phyloP scores from a whole-genome alignment of 2,113 vertebrate species.

The Acrocephalus kingi region DNA sequence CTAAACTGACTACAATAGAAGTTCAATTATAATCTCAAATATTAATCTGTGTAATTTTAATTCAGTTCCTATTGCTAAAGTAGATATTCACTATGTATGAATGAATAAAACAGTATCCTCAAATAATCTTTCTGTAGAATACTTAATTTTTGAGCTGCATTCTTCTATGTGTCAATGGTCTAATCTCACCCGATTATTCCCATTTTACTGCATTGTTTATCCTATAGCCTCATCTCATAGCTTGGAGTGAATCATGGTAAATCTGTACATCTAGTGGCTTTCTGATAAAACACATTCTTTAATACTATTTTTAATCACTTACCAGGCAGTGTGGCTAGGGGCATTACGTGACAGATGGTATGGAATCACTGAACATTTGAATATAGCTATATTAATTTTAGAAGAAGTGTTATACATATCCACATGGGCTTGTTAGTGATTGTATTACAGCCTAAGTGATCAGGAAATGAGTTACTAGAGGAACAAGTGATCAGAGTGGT shows the following conservation, averaged over 20 bases:
- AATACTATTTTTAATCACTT: slow-evolving; percentile 30
- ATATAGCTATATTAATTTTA: not conserved
- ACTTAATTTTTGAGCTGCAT: not conserved
- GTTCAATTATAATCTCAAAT: not conserved
- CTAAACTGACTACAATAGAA: not conserved
- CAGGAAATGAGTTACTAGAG: not conserved
- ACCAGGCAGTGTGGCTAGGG: not conserved
- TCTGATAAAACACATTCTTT: not conserved
- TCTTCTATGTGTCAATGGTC: not conserved
- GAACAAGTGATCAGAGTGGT: not conserved
- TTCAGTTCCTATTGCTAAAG: not conserved
- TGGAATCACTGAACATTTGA: not conserved
- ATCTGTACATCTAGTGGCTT: not conserved
- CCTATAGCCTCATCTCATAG: not conserved
- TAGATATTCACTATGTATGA: not conserved
- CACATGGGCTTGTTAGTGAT: not conserved
- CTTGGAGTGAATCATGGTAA: not conserved
- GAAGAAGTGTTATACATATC: not conserved
- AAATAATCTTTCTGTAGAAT: not conserved
- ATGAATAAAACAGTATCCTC: not conserved
- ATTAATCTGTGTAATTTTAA: not conserved
- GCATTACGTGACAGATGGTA: not conserved
- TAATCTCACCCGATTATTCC: not conserved
- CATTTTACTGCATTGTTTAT: not conserved
- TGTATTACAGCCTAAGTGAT: not conserved